Percentiles rank a stretch among this genome's conserved stretches.
Conservation (phyloP, 2,888 invertebrate species). For the Epinotia ramella region DNA sequence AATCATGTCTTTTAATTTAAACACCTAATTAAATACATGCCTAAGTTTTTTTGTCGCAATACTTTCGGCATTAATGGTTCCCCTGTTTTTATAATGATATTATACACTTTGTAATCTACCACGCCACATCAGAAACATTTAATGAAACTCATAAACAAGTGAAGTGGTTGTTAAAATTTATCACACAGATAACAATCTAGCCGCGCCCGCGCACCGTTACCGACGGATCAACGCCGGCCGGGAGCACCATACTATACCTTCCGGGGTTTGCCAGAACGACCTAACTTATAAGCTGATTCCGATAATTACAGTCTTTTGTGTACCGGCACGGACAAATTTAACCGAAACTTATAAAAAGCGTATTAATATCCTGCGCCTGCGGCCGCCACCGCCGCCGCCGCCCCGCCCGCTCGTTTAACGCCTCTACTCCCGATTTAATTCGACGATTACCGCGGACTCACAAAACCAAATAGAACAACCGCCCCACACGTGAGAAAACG, state of each 20-base stretch:
- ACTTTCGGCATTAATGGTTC: slow-evolving; percentile 3
- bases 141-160: slow-evolving; percentile 44
- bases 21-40: background rate
- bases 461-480: slow-evolving; percentile 15
- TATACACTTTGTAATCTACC: slow-evolving; percentile 26
- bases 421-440: slow-evolving; percentile 63
- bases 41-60: background rate
- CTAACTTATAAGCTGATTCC: slow-evolving; percentile 10
- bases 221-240: slow-evolving; percentile 1
- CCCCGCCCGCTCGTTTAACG: slow-evolving; percentile 51
- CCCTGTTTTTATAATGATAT: slow-evolving; percentile 30
- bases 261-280: background rate
- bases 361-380: slow-evolving; percentile 33
- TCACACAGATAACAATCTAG: slow-evolving; percentile 40
- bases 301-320: slow-evolving; percentile 25
- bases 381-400: slow-evolving; percentile 39
- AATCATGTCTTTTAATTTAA: background rate
- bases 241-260: slow-evolving; percentile 22
- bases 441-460: slow-evolving; percentile 54
- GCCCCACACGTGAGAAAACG: background rate
- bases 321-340: slow-evolving; percentile 22
- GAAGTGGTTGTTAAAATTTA: slow-evolving; percentile 44
- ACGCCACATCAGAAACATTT: slow-evolving; percentile 40
- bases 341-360: slow-evolving; percentile 35
- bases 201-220: slow-evolving; percentile 35